Conservation (phyloP, 1,140 invertebrate genomes). For the Drosophila mauritiana region DNA sequence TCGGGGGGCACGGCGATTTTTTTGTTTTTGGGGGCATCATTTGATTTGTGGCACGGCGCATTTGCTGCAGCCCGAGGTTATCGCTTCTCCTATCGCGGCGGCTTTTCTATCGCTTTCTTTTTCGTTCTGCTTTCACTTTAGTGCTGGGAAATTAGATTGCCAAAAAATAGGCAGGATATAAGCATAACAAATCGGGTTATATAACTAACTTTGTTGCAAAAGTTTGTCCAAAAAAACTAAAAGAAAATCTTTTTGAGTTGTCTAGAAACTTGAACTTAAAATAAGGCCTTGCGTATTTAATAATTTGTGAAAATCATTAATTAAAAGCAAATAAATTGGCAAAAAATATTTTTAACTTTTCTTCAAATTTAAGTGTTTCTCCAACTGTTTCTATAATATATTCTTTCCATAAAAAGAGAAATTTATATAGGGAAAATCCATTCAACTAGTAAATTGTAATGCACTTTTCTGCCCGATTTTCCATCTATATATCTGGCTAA, state of each 20-base stretch:
- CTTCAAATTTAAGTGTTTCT: not conserved
- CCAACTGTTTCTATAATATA: no score
- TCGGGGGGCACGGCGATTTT: slow-evolving; percentile 19
- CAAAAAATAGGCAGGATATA: not conserved
- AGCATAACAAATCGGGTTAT: not conserved
- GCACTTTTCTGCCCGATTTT: no score
- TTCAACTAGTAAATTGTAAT: no score
- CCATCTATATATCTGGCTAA: not conserved
- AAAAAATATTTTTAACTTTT: not conserved
- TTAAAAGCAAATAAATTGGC: no score
- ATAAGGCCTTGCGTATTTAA: no score
- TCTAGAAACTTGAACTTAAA: no score
- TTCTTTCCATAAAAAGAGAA: no score
- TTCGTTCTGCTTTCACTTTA: no score
- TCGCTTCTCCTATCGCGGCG: slow-evolving; percentile 14
- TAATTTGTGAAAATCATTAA: no score
- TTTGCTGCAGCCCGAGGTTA: slow-evolving; percentile 36
- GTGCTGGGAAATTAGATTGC: slow-evolving; percentile 1
- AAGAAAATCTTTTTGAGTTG: not conserved
- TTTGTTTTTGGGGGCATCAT: slow-evolving; percentile 34
- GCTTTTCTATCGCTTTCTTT: slow-evolving; percentile 1
- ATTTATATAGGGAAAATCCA: no score
- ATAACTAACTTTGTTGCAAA: not conserved
- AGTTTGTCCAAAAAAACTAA: not conserved
- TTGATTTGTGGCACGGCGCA: slow-evolving; percentile 46